Base-by-base conservation (phyloP, 2,888 invertebrate species). In the Netelia virgata region DNA sequence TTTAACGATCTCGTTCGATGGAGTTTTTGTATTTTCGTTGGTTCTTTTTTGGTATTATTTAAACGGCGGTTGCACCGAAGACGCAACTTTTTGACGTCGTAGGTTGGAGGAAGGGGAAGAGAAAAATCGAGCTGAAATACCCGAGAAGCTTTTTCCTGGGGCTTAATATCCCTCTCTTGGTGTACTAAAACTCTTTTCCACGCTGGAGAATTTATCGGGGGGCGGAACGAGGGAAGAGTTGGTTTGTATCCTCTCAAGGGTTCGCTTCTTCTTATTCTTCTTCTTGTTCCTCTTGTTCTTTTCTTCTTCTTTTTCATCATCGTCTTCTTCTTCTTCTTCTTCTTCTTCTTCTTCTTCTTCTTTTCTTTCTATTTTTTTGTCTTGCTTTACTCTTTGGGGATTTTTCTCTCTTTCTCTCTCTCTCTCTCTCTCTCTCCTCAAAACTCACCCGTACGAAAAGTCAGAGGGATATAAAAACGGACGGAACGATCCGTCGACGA, bases 201-300 rank as follows among this genome's bases (percentile, higher is more conserved):
- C 47, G 16, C 66, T 70, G 53, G 80, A 79, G 18, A 83, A 85
- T 83, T 80, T 85, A 83, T 85, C 82, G 80, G 18, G n/a, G 55
- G 23, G 20, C n/a, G 11, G 55, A 20, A 59, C 11, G 36, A 59
- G 43, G 50, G 16, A 53, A 43, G 50, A 47, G 69, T 36, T 63
- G 36, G 74, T 53, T 57, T 69, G 11, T 16, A 28, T n/a, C 57
- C 69, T 75, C 83, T 79, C 74, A 18, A 55, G 64, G 79, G 75
- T 66, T 81, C 76, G 41, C 73, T 84, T 68, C 43, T 74, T 73
- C 43, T 55, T 53, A 61, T 68, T 79, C 47, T 80, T 83, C 80
- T 64, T 73, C 55, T 73, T 61, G 20, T 53, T 47, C 23, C 23
- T 66, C 57, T 73, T 20, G 14, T 43, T 66, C 23, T 75, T 23